Evolutionary conservation across 2,113 vertebrate species (phyloP).

Genomic region (Eulemur rufifrons): DNA sequence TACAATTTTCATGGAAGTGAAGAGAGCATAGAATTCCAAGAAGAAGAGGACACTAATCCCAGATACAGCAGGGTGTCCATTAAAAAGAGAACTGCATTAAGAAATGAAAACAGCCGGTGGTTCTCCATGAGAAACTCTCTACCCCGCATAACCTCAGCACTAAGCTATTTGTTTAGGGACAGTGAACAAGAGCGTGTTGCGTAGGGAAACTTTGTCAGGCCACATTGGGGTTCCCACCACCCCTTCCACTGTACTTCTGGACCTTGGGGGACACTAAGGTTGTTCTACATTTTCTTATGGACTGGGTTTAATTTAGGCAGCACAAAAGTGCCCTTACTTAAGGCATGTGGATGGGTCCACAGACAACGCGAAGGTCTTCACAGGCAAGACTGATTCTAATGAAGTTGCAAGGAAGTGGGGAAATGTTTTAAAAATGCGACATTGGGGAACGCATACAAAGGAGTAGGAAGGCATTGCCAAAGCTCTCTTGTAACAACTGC

Average conservation of each 20-base stretch:
- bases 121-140: not conserved
- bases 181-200: rapidly evolving
- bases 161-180: not conserved
- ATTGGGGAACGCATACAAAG: rapidly evolving
- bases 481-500: not conserved
- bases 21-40: not conserved
- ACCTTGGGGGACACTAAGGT: rapidly evolving
- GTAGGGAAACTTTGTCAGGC: not conserved
- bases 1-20: not conserved
- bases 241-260: not conserved
- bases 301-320: not conserved
- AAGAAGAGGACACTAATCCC: not conserved
- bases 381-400: not conserved
- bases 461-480: not conserved
- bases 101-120: not conserved
- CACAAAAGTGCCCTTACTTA: not conserved
- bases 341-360: not conserved
- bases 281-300: not conserved
- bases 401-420: not conserved
- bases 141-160: not conserved
- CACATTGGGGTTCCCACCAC: rapidly evolving
- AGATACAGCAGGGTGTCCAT: not conserved
- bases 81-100: not conserved
- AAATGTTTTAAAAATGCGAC: not conserved
- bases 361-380: not conserved